phyloP scores from a whole-genome alignment of 2,888 invertebrate genomes.

The Carcina quercana region DNA sequence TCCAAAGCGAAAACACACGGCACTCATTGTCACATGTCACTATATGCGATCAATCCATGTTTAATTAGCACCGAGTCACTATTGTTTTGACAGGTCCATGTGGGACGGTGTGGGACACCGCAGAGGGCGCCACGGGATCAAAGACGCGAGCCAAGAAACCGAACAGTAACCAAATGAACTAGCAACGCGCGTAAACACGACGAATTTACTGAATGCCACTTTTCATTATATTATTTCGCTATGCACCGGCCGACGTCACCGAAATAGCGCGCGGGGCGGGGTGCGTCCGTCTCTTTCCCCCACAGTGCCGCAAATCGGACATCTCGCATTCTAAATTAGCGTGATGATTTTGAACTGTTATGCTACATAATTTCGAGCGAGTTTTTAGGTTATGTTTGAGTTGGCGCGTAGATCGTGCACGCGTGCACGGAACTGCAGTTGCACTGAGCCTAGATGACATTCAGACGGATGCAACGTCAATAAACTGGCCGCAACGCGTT shows the following conservation, averaged over 20 bases:
- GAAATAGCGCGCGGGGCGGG: constrained; percentile 46
- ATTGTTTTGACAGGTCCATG: constrained; percentile 64
- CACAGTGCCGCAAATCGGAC: constrained; percentile 31
- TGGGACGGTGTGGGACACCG: constrained; percentile 32
- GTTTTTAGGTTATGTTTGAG: constrained; percentile 23
- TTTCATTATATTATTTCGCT: constrained; percentile 71
- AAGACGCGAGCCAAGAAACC: constrained; percentile 33
- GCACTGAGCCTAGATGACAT: constrained; percentile 69
- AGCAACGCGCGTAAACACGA: constrained; percentile 72
- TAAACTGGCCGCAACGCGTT: constrained; percentile 44
- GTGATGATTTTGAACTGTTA: constrained; percentile 40
- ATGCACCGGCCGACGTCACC: constrained; percentile 68
- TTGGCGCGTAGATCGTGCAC: constrained; percentile 41
- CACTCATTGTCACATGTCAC: constrained; percentile 24
- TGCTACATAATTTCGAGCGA: constrained; percentile 30
- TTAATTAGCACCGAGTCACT: constrained; percentile 17
- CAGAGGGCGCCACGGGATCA: constrained; percentile 50
- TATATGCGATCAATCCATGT: constrained; percentile 5
- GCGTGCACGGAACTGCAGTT: constrained; percentile 53
- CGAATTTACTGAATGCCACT: constrained; percentile 71
- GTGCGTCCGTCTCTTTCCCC: constrained; percentile 54
- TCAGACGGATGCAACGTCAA: constrained; percentile 61
- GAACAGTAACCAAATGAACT: constrained; percentile 60
- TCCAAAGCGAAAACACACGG: constrained; percentile 42
- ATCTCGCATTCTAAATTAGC: constrained; percentile 50